A percentile compares a stretch with the other conserved stretches of the same genome.
Evolutionary conservation across 2,797 vertebrate species (phyloP).

Genomic region (Babyrousa celebensis): DNA sequence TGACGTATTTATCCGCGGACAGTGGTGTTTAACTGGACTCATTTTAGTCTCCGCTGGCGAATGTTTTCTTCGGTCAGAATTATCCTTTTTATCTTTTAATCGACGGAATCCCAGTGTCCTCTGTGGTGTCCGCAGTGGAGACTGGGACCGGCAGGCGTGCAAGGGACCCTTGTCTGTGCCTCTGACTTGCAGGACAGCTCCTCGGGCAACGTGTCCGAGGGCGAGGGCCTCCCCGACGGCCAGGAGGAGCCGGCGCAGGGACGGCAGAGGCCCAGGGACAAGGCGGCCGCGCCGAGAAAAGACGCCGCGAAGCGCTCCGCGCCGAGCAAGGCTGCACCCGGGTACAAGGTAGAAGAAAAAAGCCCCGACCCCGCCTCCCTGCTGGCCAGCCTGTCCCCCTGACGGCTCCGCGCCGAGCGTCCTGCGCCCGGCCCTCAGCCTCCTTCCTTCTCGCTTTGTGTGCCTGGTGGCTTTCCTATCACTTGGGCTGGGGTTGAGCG

Average conservation of each 20-base stretch:
- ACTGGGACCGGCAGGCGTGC: slow-evolving; percentile 78
- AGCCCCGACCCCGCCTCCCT: slow-evolving; percentile 96
- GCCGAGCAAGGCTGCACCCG: slow-evolving; percentile 96
- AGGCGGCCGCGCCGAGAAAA: slow-evolving; percentile 94
- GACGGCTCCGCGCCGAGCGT: background rate
- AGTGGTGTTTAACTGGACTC: background rate
- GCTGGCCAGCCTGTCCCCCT: slow-evolving; percentile 91
- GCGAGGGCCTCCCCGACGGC: slow-evolving; percentile 94
- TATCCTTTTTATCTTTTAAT: background rate
- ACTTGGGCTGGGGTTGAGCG: slow-evolving; percentile 85
- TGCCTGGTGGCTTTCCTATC: slow-evolving; percentile 89
- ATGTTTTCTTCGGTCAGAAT: background rate
- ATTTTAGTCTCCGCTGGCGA: background rate
- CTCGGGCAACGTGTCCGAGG: slow-evolving; percentile 97
- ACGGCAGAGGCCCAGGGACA: slow-evolving; percentile 96
- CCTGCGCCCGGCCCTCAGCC: slow-evolving; percentile 86
- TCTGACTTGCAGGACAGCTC: slow-evolving; percentile 96
- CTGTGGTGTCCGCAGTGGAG: slow-evolving; percentile 39
- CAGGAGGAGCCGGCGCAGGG: slow-evolving; percentile 95
- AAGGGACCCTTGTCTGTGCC: slow-evolving; percentile 82
- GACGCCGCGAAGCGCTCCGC: slow-evolving; percentile 95
- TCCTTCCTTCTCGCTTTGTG: slow-evolving; percentile 88
- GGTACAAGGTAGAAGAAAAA: slow-evolving; percentile 99
- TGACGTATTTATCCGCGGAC: background rate
- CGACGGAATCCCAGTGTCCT: background rate